Evolutionary conservation across 2,888 invertebrate genomes (phyloP), one percentile per base, ranked within the genome.

Genomic region (Nysson spinosus): DNA sequence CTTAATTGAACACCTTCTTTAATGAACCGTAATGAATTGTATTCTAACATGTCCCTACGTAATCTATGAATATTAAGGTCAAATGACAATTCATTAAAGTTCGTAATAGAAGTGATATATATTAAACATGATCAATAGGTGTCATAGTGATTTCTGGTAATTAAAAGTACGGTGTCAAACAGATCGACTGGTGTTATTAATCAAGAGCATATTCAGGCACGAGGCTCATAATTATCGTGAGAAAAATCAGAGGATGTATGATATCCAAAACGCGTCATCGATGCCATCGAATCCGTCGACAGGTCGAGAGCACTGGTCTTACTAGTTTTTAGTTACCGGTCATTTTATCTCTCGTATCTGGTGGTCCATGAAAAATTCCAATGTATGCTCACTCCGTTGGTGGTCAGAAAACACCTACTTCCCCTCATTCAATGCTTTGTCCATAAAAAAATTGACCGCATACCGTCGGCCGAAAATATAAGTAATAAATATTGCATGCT

Each of bases 271-370:
- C 35, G 43, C 22, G 24, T 35, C 37, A 37, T 32, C 17, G 28
- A 16, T 7, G 19, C 14, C 14, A 54, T 50, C 34, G 11, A 50
- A 46, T 19, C 50, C 47, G 57, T 54, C 49, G 49, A 35, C 54
- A 44, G 66, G 52, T 68, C 63, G 63, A 69, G 64, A 64, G 64
- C 64, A 75, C 76, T 77, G 61, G 74, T 74, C 76, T 73, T 74
- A 76, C 78, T 74, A 81, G 82, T 83, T 82, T 82, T 83, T 81
- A 75, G 78, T 83, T 81, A 82, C 79, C 75, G 72, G 78, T 76
- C 75, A 82, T 76, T 80, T 74, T 73, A 75, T 72, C 75, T 75
- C 69, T 62, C 69, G 73, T 79, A 76, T 80, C 79, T 78, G 75
- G 76, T 79, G 80, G 78, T 75, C 75, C 78, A 65, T 3, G 44